Percentiles rank a stretch among this genome's conserved stretches.
Evolutionary conservation across 2,113 vertebrate genomes (phyloP).

Genomic region (Acanthisitta chloris): DNA sequence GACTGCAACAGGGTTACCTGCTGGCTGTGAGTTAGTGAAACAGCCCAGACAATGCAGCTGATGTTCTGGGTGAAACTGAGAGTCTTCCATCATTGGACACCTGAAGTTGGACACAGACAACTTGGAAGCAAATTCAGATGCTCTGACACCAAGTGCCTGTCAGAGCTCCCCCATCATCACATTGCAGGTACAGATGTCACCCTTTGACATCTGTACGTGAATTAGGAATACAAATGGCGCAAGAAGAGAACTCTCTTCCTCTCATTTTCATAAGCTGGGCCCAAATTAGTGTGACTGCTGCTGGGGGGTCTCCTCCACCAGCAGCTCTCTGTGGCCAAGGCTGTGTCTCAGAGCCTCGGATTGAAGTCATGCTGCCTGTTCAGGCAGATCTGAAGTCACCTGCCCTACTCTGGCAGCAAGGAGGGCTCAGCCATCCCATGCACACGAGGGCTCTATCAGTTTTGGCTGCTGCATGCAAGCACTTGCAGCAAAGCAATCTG

Average conservation of each 20-base stretch:
- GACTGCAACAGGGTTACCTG: background rate
- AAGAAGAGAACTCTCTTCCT: background rate
- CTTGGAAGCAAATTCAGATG: background rate
- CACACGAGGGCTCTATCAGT: accelerated
- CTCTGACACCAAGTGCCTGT: background rate
- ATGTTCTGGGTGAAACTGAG: background rate
- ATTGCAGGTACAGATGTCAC: background rate
- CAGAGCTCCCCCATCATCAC: background rate
- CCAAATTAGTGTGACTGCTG: background rate
- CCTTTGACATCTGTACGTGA: background rate
- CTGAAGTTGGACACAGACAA: background rate
- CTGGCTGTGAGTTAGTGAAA: background rate
- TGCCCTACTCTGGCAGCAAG: no score
- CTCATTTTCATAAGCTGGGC: background rate
- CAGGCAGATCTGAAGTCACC: background rate
- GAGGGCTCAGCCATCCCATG: no score
- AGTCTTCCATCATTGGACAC: background rate
- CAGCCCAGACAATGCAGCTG: background rate
- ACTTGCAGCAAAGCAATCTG: background rate
- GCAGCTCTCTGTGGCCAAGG: background rate
- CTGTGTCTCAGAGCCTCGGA: background rate
- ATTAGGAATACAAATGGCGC: background rate
- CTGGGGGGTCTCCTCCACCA: background rate
- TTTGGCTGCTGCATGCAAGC: no score
- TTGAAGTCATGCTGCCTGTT: background rate